phyloP scores from a whole-genome alignment of 2,888 invertebrate species.

The Pandemis corylana region DNA sequence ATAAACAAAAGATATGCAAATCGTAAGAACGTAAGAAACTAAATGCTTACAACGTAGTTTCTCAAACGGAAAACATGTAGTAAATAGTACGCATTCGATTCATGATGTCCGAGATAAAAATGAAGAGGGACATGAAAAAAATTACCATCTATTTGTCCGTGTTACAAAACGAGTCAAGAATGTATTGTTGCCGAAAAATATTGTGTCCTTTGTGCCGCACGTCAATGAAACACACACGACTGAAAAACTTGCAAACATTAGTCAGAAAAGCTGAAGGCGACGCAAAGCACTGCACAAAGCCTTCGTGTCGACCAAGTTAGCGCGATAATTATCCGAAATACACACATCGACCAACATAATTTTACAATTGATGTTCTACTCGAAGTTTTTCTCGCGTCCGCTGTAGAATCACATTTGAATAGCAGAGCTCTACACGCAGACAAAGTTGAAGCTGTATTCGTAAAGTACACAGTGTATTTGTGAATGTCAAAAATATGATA shows the following conservation, averaged over 20 bases:
- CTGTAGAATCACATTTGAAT: constrained; percentile 20
- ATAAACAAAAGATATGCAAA: not conserved
- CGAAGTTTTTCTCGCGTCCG: not conserved
- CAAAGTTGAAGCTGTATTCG: constrained; percentile 1
- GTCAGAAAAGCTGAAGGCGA: constrained; percentile 39
- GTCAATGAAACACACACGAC: constrained; percentile 39
- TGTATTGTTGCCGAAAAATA: constrained; percentile 37
- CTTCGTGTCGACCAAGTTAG: constrained; percentile 32
- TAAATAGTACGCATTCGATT: constrained; percentile 18
- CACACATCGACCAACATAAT: constrained; percentile 22
- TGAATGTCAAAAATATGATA: constrained; percentile 41
- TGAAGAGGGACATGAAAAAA: constrained; percentile 32
- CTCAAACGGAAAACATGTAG: not conserved
- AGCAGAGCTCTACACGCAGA: not conserved
- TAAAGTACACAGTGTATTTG: constrained; percentile 28
- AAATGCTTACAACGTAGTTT: not conserved
- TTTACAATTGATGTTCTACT: constrained; percentile 2
- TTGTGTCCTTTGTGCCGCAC: constrained; percentile 33
- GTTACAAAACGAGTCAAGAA: constrained; percentile 26
- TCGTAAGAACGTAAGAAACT: not conserved
- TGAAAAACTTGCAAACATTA: constrained; percentile 39
- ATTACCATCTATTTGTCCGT: constrained; percentile 31
- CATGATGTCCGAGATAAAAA: constrained; percentile 8
- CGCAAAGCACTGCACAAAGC: constrained; percentile 20
- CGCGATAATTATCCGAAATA: constrained; percentile 33